Conservation (phyloP, 1,140 invertebrate genomes). For the Cotesia typhae region DNA sequence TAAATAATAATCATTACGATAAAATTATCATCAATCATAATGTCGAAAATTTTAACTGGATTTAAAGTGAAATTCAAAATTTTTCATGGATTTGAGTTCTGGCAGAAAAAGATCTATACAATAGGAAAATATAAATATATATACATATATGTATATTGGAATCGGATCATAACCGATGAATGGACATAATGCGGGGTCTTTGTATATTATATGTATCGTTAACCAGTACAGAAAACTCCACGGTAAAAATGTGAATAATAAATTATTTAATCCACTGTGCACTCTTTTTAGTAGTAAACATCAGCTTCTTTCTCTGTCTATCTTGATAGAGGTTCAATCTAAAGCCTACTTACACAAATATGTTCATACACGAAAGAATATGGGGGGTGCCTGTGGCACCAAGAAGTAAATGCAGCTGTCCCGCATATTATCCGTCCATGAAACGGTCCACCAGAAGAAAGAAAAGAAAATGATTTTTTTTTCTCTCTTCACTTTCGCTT, state of each 20-base stretch:
- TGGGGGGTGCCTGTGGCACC: neutral
- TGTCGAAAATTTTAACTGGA: too few relatives aligned
- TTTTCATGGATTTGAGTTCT: too few relatives aligned
- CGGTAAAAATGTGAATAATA: neutral
- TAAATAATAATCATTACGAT: too few relatives aligned
- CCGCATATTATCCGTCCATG: constrained; percentile 1
- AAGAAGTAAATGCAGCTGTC: neutral
- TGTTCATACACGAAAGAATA: neutral
- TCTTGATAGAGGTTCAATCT: neutral
- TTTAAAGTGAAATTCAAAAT: too few relatives aligned
- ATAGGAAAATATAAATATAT: too few relatives aligned
- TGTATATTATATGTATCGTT: too few relatives aligned
- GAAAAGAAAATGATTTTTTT: neutral
- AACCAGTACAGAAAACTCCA: neutral
- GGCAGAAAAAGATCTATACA: too few relatives aligned
- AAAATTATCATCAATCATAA: too few relatives aligned
- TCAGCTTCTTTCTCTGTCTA: neutral
- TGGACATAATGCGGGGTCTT: too few relatives aligned
- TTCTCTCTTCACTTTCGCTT: neutral
- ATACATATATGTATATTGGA: too few relatives aligned
- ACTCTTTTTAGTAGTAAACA: too few relatives aligned
- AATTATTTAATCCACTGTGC: neutral
- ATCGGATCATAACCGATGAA: too few relatives aligned
- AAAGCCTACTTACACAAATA: neutral
- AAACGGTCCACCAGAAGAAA: neutral